Percentiles rank a stretch among this genome's conserved stretches.
phyloP scores from a whole-genome alignment of 1,140 invertebrate genomes.

The Ceratina japonica region DNA sequence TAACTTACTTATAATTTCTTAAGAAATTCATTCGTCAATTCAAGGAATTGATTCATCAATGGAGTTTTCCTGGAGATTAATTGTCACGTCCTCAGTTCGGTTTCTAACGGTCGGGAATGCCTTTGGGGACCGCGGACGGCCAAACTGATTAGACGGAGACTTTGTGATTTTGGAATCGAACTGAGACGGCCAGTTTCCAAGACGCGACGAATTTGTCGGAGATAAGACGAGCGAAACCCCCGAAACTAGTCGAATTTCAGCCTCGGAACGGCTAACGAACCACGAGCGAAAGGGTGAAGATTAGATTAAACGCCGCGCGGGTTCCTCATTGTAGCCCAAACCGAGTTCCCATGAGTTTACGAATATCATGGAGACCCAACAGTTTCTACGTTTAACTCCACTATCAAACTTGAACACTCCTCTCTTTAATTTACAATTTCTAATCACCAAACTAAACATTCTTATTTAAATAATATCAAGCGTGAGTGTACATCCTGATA shows the following conservation, averaged over 20 bases:
- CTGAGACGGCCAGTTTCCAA: no score
- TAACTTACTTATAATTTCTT: no score
- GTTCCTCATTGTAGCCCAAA: conserved; percentile 21
- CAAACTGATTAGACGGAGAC: background rate
- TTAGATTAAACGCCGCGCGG: conserved; percentile 36
- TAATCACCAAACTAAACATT: no score
- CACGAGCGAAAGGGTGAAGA: conserved; percentile 17
- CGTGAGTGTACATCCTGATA: no score
- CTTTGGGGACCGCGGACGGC: no score
- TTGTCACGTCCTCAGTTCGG: no score
- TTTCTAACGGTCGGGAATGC: no score
- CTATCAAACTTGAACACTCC: no score
- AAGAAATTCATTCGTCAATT: no score
- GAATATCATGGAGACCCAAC: conserved; percentile 15
- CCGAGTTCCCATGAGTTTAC: conserved; percentile 17
- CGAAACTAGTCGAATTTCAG: conserved; percentile 22
- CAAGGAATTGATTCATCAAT: no score
- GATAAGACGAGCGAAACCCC: background rate
- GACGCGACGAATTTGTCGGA: background rate
- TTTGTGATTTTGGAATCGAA: background rate
- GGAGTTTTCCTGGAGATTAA: no score
- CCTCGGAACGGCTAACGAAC: conserved; percentile 23
- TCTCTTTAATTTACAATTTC: background rate
- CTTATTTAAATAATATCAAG: no score
- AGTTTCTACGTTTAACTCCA: background rate